These are phyloP conservation scores for Ophion slaviceki DNA, from an alignment of 2,888 invertebrate species.

Conservation along the genomic window DNA sequence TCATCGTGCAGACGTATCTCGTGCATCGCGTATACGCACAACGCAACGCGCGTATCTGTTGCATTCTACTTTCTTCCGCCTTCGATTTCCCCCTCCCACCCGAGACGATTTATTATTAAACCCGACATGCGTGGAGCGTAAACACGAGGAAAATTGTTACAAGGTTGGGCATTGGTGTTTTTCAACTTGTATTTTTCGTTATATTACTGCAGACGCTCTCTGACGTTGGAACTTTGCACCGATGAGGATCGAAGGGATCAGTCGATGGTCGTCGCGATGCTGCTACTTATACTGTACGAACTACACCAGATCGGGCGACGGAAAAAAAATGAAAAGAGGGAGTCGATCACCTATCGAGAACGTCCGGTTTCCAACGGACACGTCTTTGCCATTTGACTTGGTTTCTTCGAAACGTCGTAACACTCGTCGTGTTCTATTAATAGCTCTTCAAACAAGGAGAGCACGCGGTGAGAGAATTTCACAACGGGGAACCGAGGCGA, in stretches of 20 bases:
- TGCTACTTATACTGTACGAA: background rate
- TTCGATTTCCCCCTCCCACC: constrained; percentile 18
- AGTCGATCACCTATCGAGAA: constrained; percentile 41
- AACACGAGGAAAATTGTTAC: constrained; percentile 47
- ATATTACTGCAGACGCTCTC: background rate
- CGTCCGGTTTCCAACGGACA: constrained; percentile 41
- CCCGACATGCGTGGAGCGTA: constrained; percentile 24
- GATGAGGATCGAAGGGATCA: constrained; percentile 36
- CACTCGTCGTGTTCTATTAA: constrained; percentile 54
- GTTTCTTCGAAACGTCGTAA: constrained; percentile 50
- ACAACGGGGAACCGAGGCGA: background rate
- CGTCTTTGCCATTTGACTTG: constrained; percentile 12
- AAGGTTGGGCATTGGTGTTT: constrained; percentile 49
- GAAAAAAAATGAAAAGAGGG: constrained; percentile 8
- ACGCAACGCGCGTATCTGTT: constrained; percentile 20
- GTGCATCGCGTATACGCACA: background rate
- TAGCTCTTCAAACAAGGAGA: constrained; percentile 35
- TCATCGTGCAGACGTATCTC: background rate
- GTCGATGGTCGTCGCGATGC: background rate
- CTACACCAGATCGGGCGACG: background rate
- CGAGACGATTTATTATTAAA: constrained; percentile 48
- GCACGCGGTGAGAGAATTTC: constrained; percentile 36
- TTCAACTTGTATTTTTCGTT: constrained; percentile 1
- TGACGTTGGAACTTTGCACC: constrained; percentile 2
- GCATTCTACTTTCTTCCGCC: constrained; percentile 48